Evolutionary conservation across 2,113 vertebrate species (phyloP).

Genomic region (Muscicapa adusta): DNA sequence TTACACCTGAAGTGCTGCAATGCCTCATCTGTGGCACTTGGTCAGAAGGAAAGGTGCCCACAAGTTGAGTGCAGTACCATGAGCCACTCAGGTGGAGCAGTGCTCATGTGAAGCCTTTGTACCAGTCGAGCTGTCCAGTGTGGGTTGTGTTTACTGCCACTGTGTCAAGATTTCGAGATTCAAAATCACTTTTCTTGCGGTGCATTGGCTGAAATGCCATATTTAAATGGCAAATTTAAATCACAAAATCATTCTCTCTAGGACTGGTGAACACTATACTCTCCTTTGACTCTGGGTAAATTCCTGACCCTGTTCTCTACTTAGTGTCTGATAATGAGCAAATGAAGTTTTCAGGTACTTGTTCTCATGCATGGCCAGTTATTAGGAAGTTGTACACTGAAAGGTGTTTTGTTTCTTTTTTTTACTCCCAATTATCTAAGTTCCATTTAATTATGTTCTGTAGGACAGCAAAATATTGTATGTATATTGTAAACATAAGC

Average conservation of each 20-base stretch:
- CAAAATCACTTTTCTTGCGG: neutral
- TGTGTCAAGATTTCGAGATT: neutral
- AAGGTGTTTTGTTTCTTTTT: neutral
- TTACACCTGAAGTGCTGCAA: neutral
- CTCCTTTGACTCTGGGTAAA: neutral
- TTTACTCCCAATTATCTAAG: neutral
- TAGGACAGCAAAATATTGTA: neutral
- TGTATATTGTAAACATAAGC: neutral
- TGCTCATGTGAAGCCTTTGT: neutral
- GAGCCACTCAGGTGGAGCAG: neutral
- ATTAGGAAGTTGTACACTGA: neutral
- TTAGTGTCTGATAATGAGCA: neutral
- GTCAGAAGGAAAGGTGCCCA: neutral
- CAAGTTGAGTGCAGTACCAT: neutral
- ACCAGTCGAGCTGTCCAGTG: fast-evolving
- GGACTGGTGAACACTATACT: neutral
- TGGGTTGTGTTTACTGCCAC: neutral
- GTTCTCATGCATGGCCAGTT: neutral
- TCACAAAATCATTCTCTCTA: neutral
- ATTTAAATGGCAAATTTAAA: neutral
- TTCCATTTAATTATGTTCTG: neutral
- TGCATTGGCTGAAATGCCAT: fast-evolving
- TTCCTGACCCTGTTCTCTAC: neutral
- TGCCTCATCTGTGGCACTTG: neutral
- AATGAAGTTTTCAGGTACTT: neutral